Percentiles rank a stretch among this genome's conserved stretches.
Conservation (phyloP, 1,140 invertebrate species). For the Ips nitidus region DNA sequence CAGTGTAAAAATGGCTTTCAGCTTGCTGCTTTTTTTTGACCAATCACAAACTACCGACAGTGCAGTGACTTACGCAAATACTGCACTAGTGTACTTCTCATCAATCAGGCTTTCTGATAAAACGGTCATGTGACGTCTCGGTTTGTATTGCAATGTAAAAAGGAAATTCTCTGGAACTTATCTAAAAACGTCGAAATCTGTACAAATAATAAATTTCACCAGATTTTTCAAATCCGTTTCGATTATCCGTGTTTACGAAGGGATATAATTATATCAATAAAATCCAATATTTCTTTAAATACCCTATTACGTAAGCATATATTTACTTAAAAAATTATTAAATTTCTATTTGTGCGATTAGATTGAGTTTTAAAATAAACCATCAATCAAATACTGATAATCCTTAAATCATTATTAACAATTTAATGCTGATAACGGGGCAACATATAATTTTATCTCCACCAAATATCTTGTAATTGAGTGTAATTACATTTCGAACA, state of each 20-base stretch:
- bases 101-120: no score
- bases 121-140: no score
- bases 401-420: constrained; percentile 28
- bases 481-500: constrained; percentile 23
- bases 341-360: constrained; percentile 25
- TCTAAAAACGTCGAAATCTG: background rate
- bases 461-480: constrained; percentile 24
- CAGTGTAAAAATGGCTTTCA: no score
- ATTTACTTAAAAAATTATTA: constrained; percentile 31
- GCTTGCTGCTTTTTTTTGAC: no score
- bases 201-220: constrained; percentile 10
- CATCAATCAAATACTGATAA: constrained; percentile 32
- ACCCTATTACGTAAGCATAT: constrained; percentile 10
- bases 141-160: no score
- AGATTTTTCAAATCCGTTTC: constrained; percentile 6
- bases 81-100: no score
- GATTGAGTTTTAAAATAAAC: constrained; percentile 25
- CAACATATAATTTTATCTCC: constrained; percentile 20
- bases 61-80: no score
- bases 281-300: constrained; percentile 6
- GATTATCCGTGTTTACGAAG: constrained; percentile 2
- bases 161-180: no score
- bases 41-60: no score
- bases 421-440: constrained; percentile 23
- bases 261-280: constrained; percentile 18